phyloP scores from a whole-genome alignment of 2,888 invertebrate species.

The Amaurobius ferox region DNA sequence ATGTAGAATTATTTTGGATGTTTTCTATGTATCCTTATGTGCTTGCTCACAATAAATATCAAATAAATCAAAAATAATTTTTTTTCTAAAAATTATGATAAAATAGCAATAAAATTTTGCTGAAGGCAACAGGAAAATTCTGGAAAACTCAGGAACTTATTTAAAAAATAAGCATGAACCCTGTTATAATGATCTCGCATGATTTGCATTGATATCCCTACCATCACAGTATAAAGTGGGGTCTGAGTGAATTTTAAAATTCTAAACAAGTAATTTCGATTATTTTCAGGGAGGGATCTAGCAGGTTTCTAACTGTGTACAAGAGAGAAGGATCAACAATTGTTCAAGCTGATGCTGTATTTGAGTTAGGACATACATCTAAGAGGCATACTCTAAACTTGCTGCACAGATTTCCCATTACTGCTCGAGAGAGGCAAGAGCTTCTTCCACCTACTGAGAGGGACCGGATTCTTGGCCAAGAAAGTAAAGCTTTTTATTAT shows the following conservation, averaged over 20 bases:
- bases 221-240: too few relatives aligned
- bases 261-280: background rate
- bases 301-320: slow-evolving; percentile 84
- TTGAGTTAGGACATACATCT: slow-evolving; percentile 83
- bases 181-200: too few relatives aligned
- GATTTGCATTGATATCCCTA: too few relatives aligned
- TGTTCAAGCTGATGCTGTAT: slow-evolving; percentile 83
- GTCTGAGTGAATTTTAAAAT: slow-evolving; percentile 29
- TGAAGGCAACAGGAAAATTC: slow-evolving; percentile 51
- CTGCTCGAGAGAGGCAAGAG: slow-evolving; percentile 84
- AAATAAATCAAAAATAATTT: too few relatives aligned
- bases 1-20: too few relatives aligned
- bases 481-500: too few relatives aligned
- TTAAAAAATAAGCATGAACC: background rate
- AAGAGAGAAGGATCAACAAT: slow-evolving; percentile 84
- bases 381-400: slow-evolving; percentile 82
- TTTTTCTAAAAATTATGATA: too few relatives aligned
- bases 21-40: too few relatives aligned
- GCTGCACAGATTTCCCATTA: slow-evolving; percentile 84
- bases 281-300: slow-evolving; percentile 81
- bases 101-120: background rate
- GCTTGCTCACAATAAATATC: too few relatives aligned
- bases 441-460: slow-evolving; percentile 83
- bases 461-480: slow-evolving; percentile 79
- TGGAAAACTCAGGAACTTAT: slow-evolving; percentile 20